These are phyloP conservation scores for Augochlora pura DNA, from an alignment of 1,140 invertebrate genomes.

Conservation along the genomic window DNA sequence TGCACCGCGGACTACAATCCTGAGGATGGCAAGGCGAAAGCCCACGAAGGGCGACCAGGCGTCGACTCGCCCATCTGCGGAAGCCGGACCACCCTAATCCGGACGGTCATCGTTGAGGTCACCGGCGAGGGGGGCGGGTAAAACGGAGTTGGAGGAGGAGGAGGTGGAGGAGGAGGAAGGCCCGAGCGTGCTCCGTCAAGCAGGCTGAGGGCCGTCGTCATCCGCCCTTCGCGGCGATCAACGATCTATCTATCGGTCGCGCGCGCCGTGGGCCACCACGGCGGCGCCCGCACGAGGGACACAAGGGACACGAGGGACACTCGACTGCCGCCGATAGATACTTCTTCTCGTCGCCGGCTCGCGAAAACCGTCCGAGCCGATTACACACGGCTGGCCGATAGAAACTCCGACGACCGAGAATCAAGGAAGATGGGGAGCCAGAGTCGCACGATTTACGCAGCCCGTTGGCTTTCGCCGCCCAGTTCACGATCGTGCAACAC, in stretches of 20 bases:
- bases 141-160: not conserved
- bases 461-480: slow-evolving; percentile 67
- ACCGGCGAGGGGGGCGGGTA: not conserved
- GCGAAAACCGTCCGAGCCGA: not conserved
- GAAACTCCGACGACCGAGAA: slow-evolving; percentile 15
- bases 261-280: too few relatives aligned
- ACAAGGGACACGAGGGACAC: slow-evolving; percentile 29
- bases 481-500: slow-evolving; percentile 26
- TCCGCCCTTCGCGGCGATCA: slow-evolving; percentile 19
- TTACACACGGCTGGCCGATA: slow-evolving; percentile 14
- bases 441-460: slow-evolving; percentile 60
- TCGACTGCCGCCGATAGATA: not conserved
- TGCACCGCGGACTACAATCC: slow-evolving; percentile 67
- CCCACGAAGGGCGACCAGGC: slow-evolving; percentile 66
- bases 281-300: too few relatives aligned
- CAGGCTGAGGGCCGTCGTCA: not conserved
- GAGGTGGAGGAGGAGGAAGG: not conserved
- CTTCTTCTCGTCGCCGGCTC: not conserved
- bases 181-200: slow-evolving; percentile 13
- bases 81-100: slow-evolving; percentile 52
- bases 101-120: slow-evolving; percentile 47
- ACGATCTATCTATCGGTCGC: slow-evolving; percentile 31
- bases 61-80: slow-evolving; percentile 66
- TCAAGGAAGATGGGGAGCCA: slow-evolving; percentile 13
- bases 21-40: slow-evolving; percentile 71